A percentile compares a stretch with the other conserved stretches of the same genome.
Conservation (phyloP, 2,888 invertebrate genomes). For the Nebria salina region DNA sequence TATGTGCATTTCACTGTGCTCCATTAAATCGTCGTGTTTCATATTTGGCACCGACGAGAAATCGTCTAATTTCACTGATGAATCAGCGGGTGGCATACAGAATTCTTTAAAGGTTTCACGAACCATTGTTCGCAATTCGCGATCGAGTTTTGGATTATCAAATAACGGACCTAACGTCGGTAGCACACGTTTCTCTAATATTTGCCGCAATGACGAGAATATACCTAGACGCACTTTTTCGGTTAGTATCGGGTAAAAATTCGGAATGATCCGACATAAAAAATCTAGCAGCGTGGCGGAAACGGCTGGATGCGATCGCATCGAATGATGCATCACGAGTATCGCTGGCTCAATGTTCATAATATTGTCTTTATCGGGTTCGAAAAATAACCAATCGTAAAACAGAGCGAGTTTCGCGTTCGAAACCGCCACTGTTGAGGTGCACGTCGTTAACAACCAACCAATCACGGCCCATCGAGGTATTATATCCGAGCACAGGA, state of each 20-base stretch:
- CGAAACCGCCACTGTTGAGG: slow-evolving; percentile 86
- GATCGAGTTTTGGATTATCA: slow-evolving; percentile 87
- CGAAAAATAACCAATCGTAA: slow-evolving; percentile 94
- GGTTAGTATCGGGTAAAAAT: slow-evolving; percentile 82
- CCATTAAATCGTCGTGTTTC: slow-evolving; percentile 32
- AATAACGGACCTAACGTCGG: slow-evolving; percentile 87
- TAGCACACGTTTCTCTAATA: slow-evolving; percentile 90
- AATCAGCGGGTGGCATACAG: slow-evolving; percentile 70
- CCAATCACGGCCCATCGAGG: slow-evolving; percentile 96
- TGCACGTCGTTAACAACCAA: slow-evolving; percentile 91
- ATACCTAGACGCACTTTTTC: slow-evolving; percentile 85
- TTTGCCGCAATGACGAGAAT: slow-evolving; percentile 83
- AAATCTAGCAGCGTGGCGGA: slow-evolving; percentile 92
- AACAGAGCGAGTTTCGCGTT: slow-evolving; percentile 92
- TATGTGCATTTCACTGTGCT: slow-evolving; percentile 32
- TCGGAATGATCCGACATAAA: slow-evolving; percentile 88
- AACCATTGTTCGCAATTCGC: slow-evolving; percentile 84
- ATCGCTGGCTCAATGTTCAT: slow-evolving; percentile 97
- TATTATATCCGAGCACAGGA: slow-evolving; percentile 92
- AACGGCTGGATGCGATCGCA: slow-evolving; percentile 90
- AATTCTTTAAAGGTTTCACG: slow-evolving; percentile 93
- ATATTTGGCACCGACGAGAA: slow-evolving; percentile 17
- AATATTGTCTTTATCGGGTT: slow-evolving; percentile 90
- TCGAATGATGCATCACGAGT: slow-evolving; percentile 92
- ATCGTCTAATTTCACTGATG: slow-evolving; percentile 66